Evolutionary conservation across 53 echinoderm and acorn worm species (phyloP), one percentile per base, ranked within the genome.

Genomic region (Luidia sarsii): DNA sequence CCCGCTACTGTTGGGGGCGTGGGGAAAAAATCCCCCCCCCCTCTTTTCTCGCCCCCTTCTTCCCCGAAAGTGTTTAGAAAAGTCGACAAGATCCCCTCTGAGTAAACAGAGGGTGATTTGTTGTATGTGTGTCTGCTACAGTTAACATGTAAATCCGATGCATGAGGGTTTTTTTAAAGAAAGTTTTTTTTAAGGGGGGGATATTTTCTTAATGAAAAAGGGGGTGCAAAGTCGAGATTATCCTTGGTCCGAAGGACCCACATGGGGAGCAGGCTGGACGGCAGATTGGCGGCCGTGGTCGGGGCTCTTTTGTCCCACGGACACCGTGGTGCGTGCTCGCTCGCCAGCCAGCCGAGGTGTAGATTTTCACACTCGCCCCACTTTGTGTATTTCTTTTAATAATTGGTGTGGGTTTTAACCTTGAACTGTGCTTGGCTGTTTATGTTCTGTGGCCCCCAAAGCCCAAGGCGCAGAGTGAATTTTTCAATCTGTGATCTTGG

Each of bases 391-490:
- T n/a, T 51, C 70, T 33, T 69, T 49, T 19, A 19, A 5, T 15
- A 50, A 69, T 31, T 20, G 15, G 30, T 9, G 8, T 4, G 3
- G 32, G 45, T 33, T n/a, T 43, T 7, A 77, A n/a, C 77, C 77
- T 77, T 77, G 77, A 77, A 62, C 77, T 62, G 46, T n/a, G 62
- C 37, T 16, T 72, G 72, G 27, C 23, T 55, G 72, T 57, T 71
- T 72, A 57, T 72, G 36, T 43, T 54, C 34, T 30, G 24, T 6
- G 41, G 41, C 41, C n/a, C n/a, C n/a, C n/a, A 41, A 11, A 41
- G 41, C 41, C 41, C 6, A 41, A 41, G 41, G 41, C 41, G 11
- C 6, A 41, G 11, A 41, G 6, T 7, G 6, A 41, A 7, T 41
- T 41, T 41, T 41, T 41, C 41, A n/a, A n/a, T n/a, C n/a, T n/a